A percentile compares a stretch with the other conserved stretches of the same genome.
These are phyloP conservation scores for Chauna torquata DNA, from an alignment of 2,113 vertebrate genomes.

Conservation along the genomic window DNA sequence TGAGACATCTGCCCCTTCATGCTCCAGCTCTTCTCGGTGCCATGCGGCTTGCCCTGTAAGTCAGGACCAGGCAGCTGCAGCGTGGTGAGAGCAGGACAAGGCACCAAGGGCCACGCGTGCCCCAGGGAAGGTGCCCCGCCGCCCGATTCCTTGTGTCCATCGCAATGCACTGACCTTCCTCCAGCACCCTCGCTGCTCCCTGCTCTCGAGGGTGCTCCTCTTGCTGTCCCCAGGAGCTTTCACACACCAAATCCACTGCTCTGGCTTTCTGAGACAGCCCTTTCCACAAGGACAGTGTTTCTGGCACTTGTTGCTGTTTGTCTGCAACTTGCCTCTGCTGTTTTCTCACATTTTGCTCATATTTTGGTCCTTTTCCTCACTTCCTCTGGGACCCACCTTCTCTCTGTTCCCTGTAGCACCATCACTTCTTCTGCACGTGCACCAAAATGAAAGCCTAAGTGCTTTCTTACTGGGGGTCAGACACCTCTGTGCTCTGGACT, in stretches of 20 bases:
- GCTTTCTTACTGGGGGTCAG: not conserved
- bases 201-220: not conserved
- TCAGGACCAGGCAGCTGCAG: no score
- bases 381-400: not conserved
- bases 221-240: not conserved
- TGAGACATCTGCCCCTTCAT: not conserved
- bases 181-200: not conserved
- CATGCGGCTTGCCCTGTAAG: not conserved
- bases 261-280: not conserved
- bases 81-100: not conserved
- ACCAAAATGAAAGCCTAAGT: not conserved
- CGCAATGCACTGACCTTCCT: no score
- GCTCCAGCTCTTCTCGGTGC: not conserved
- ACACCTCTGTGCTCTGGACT: not conserved
- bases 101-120: not conserved
- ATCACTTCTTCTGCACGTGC: not conserved
- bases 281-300: not conserved
- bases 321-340: not conserved
- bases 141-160: not conserved
- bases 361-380: not conserved
- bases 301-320: not conserved
- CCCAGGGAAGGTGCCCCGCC: no score
- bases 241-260: no score
- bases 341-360: not conserved
- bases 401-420: not conserved